A percentile compares a stretch with the other conserved stretches of the same genome.
phyloP scores from a whole-genome alignment of 2,797 vertebrate species.

The Antrozous pallidus region DNA sequence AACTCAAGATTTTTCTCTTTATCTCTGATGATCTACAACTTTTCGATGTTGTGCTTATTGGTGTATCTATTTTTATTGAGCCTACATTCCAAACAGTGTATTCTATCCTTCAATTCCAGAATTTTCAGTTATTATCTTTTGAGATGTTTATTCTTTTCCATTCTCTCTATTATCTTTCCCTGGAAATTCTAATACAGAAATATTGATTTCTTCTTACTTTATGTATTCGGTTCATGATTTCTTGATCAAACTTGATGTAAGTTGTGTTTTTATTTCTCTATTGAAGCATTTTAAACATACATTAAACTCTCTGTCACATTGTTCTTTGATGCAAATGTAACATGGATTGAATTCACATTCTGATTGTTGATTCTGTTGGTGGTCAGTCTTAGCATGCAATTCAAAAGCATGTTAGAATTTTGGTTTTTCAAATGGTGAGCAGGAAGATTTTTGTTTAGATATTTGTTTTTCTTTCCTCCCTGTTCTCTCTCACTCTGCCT shows the following conservation, averaged over 20 bases:
- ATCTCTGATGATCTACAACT: not conserved
- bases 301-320: not conserved
- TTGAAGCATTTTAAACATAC: not conserved
- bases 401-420: not conserved
- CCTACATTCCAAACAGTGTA: not conserved
- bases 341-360: not conserved
- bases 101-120: not conserved
- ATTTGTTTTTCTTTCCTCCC: not conserved
- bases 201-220: not conserved
- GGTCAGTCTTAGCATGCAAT: not conserved
- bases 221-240: not conserved
- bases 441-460: not conserved
- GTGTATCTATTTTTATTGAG: not conserved
- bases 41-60: not conserved
- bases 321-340: not conserved
- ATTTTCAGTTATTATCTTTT: not conserved
- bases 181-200: not conserved
- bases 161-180: not conserved
- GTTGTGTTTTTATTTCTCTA: not conserved
- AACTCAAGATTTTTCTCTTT: conserved; percentile 8
- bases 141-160: not conserved
- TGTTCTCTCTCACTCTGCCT: not conserved
- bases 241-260: not conserved
- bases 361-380: not conserved
- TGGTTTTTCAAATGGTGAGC: not conserved